phyloP scores from a whole-genome alignment of 2,113 vertebrate species.

The Nesoenas mayeri region DNA sequence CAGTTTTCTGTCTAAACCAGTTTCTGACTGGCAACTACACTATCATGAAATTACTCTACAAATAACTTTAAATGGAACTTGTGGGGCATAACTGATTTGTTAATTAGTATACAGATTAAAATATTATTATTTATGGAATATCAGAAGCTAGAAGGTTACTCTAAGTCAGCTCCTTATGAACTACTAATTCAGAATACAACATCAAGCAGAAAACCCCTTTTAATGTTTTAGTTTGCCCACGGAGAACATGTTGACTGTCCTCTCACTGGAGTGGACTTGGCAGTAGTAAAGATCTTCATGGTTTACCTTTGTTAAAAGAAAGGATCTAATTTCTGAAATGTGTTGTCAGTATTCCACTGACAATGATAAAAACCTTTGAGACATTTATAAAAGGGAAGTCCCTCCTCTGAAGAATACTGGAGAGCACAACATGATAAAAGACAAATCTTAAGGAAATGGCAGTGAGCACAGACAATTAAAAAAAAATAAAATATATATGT shows the following conservation, averaged over 20 bases:
- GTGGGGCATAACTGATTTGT: not conserved
- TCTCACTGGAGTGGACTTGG: not conserved
- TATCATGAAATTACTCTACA: not conserved
- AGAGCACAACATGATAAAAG: not conserved
- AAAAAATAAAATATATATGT: not conserved
- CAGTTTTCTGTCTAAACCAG: not conserved
- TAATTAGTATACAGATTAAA: not conserved
- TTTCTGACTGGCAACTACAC: not conserved
- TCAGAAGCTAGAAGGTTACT: not conserved
- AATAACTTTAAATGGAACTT: not conserved
- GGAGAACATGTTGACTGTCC: accelerated
- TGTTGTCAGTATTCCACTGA: not conserved
- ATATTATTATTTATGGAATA: not conserved
- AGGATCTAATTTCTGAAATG: not conserved
- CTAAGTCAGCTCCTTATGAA: not conserved
- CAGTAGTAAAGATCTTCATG: not conserved
- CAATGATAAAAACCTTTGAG: not conserved
- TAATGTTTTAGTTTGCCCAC: not conserved
- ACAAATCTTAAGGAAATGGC: not conserved
- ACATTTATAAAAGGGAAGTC: not conserved
- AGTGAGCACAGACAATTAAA: not conserved
- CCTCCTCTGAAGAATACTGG: not conserved
- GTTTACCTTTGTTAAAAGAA: not conserved
- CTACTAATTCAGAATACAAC: not conserved
- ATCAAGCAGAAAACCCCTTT: not conserved